These are phyloP conservation scores for Adelges cooleyi DNA, from an alignment of 1,140 invertebrate species.

Conservation along the genomic window DNA sequence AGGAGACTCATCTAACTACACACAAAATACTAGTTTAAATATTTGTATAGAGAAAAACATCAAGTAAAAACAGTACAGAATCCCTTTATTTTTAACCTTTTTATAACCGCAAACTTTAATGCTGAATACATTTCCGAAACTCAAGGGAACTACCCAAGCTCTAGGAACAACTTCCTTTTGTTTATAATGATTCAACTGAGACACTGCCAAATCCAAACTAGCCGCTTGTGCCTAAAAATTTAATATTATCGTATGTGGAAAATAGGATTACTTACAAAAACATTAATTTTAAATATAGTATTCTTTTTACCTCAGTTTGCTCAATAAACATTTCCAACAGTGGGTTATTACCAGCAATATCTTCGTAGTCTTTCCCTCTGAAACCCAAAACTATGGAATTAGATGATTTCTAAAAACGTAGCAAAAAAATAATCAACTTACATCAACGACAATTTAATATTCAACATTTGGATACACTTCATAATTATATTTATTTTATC, in stretches of 20 bases:
- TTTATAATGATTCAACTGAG: neutral
- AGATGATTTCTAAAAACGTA: too few relatives aligned
- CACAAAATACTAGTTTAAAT: too few relatives aligned
- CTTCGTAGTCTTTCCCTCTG: neutral
- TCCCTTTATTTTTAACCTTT: too few relatives aligned
- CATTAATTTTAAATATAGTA: too few relatives aligned
- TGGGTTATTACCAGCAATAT: neutral
- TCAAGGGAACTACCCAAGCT: neutral
- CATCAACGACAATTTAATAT: constrained; percentile 2
- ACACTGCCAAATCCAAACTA: neutral
- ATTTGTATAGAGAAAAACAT: too few relatives aligned
- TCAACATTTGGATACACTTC: neutral
- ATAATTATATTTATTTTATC: neutral
- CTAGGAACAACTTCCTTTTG: neutral
- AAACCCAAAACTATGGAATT: neutral
- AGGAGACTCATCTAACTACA: neutral
- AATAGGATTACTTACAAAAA: too few relatives aligned
- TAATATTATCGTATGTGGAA: neutral
- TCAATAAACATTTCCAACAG: neutral
- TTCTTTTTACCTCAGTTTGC: neutral
- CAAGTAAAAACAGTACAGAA: too few relatives aligned
- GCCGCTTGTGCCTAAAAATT: neutral
- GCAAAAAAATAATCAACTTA: neutral
- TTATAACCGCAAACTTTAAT: constrained; percentile 8
- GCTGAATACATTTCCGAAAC: neutral